Evolutionary conservation across 2,888 invertebrate species (phyloP), one percentile per base, ranked within the genome.

Genomic region (Onchidella celtica): DNA sequence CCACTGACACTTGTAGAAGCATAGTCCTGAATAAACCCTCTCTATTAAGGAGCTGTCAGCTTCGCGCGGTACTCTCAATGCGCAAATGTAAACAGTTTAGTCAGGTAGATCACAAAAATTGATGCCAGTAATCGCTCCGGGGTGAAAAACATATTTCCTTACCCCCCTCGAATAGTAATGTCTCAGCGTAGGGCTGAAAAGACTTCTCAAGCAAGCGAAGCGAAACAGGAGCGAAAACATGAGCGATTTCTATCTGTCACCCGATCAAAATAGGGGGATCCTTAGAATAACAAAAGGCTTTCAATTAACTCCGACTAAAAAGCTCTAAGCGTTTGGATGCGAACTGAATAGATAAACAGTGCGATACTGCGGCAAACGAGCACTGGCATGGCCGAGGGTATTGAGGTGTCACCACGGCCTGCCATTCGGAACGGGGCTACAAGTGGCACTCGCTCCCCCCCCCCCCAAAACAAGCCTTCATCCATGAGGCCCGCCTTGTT

Each of bases 311-410:
- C 36, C 65, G 66, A 32, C 66, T 36, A 61, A 66, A n/a, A 66
- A 66, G 27, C 40, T 63, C 79, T 70, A 63, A 79, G 34, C 79
- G 55, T 79, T 66, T 79, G 55, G 73, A 79, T 73, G 73, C 36
- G 72, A 70, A 66, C 36, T 74, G 79, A 79, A 79, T 79, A 73
- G 73, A 79, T 79, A 79, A 79, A 79, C 79, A 79, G 59, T 24
- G 65, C 79, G 79, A 72, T 79, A 79, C 73, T 66, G 36, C 73
- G 63, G 72, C 47, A 57, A 63, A 72, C 34, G 65, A 65, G 73
- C 63, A 55, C 70, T 61, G 63, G 29, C 66, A 61, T 38, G 65
- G 72, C 65, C 11, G 65, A 36, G 57, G 73, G 55, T 55, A 79
- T 79, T 79, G 79, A 79, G 73, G 66, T 79, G 79, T 79, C 79